Evolutionary conservation across 2,888 invertebrate species (phyloP).

Genomic region (Phengaris alcon): DNA sequence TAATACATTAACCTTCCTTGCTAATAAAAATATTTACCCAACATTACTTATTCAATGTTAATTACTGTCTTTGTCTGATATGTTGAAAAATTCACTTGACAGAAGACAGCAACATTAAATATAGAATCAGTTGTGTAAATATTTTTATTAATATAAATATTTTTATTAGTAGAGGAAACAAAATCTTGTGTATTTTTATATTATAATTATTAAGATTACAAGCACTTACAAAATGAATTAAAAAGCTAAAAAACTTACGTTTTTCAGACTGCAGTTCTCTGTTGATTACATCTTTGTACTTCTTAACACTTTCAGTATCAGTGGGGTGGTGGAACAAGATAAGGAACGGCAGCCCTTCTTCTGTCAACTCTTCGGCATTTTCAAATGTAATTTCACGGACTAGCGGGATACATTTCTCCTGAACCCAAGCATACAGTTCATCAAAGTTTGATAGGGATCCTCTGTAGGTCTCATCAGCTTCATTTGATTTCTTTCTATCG

Average conservation of each 20-base stretch:
- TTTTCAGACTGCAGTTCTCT: slow-evolving; percentile 90
- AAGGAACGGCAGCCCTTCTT: slow-evolving; percentile 98
- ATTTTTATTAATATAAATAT: no score
- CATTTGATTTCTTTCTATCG: slow-evolving; percentile 87
- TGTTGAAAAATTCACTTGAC: no score
- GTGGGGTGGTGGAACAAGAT: slow-evolving; percentile 96
- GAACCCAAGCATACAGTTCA: slow-evolving; percentile 92
- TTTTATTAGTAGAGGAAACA: no score
- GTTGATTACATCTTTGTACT: slow-evolving; percentile 89
- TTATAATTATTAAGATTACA: no score
- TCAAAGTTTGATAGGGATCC: slow-evolving; percentile 88
- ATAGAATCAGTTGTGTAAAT: no score
- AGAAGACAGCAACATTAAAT: no score
- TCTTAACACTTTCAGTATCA: slow-evolving; percentile 88
- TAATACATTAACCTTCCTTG: no score
- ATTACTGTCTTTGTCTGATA: no score
- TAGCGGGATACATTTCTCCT: slow-evolving; percentile 96
- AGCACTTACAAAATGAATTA: no score
- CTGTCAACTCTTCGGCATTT: slow-evolving; percentile 99
- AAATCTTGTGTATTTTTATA: no score
- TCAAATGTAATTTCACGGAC: slow-evolving; percentile 99
- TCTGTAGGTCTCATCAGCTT: slow-evolving; percentile 90
- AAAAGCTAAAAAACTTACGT: slow-evolving; percentile 82
- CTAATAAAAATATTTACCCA: no score
- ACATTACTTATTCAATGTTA: no score